Percentiles rank a stretch among this genome's conserved stretches.
Conservation (phyloP, 2,113 vertebrate genomes). For the Anhinga anhinga region DNA sequence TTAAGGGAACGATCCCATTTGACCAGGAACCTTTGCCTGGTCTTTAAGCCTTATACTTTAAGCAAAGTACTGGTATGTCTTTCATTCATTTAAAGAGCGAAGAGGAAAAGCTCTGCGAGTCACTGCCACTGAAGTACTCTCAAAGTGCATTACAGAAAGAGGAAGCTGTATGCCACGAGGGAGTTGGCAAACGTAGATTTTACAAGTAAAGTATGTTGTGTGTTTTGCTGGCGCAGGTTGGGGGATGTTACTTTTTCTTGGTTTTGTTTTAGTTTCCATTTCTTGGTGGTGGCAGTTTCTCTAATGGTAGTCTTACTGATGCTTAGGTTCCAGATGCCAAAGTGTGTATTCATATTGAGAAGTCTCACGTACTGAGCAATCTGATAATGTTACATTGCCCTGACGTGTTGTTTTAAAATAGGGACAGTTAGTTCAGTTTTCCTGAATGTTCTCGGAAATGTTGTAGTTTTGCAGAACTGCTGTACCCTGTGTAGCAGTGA, state of each 20-base stretch:
- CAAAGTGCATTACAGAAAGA: not conserved
- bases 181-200: not conserved
- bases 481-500: not conserved
- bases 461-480: not conserved
- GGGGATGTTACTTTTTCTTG: not conserved
- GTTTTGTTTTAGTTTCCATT: not conserved
- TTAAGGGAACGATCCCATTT: not conserved
- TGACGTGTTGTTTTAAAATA: not conserved
- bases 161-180: not conserved
- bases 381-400: not conserved
- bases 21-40: not conserved
- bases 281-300: not conserved
- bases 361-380: not conserved
- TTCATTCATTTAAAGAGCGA: not conserved
- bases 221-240: not conserved
- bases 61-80: not conserved
- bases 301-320: not conserved
- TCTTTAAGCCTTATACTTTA: not conserved
- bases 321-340: not conserved
- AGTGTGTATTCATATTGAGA: not conserved
- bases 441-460: not conserved
- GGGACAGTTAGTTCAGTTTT: not conserved
- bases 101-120: not conserved
- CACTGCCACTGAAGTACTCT: not conserved
- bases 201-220: fast-evolving